These are phyloP conservation scores for Scolopax bukidnonensis DNA, from an alignment of 2,797 vertebrate genomes.

Conservation along the genomic window DNA sequence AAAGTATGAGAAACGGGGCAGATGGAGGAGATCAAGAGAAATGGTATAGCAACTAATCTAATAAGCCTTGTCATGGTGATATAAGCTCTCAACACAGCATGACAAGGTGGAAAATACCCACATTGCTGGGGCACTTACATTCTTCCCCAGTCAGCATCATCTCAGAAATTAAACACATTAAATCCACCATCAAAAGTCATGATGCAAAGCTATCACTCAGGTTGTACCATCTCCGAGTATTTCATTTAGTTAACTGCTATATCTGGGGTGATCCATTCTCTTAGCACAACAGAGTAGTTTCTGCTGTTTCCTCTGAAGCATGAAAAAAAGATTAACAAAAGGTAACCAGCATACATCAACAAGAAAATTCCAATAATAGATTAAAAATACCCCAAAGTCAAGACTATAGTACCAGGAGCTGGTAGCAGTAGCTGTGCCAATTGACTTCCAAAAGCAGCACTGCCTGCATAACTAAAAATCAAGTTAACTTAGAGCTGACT, in stretches of 20 bases:
- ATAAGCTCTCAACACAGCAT: constrained; percentile 27
- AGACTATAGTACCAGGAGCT: not conserved
- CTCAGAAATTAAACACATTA: constrained; percentile 17
- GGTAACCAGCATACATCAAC: constrained; percentile 18
- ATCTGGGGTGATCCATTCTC: constrained; percentile 45
- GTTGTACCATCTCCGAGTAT: not conserved
- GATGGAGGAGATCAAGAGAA: constrained; percentile 46
- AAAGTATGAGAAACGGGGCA: constrained; percentile 17
- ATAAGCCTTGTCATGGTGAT: constrained; percentile 49
- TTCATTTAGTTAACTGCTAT: constrained; percentile 49
- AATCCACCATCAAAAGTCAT: constrained; percentile 9
- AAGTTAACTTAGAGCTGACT: constrained; percentile 20
- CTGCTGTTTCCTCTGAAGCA: constrained; percentile 37
- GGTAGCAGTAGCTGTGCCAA: not conserved
- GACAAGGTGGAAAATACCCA: constrained; percentile 54
- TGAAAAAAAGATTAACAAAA: constrained; percentile 54
- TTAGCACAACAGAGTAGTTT: not conserved
- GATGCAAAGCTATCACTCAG: constrained; percentile 4
- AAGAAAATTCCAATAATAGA: constrained; percentile 19
- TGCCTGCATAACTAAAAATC: not conserved
- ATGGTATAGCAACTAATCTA: constrained; percentile 42
- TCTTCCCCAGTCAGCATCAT: constrained; percentile 34
- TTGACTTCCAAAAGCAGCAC: not conserved
- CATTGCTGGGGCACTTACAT: not conserved
- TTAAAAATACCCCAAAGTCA: not conserved